phyloP scores from a whole-genome alignment of 92 coral and sea anemone species.

The Metridium senile region DNA sequence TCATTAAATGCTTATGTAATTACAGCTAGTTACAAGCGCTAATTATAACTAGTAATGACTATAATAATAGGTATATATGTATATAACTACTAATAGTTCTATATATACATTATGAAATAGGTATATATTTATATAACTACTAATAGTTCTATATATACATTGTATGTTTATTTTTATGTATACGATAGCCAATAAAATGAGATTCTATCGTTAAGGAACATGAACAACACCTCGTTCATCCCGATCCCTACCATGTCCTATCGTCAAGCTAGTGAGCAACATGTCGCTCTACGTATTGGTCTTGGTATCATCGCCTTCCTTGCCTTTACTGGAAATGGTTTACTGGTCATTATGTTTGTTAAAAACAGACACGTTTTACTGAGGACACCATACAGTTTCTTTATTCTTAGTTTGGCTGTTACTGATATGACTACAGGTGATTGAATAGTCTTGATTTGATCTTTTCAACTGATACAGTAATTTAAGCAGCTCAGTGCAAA shows the following conservation, averaged over 20 bases:
- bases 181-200: too few relatives aligned
- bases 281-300: conserved; percentile 47
- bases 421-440: conserved; percentile 81
- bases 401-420: conserved; percentile 64
- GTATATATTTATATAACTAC: too few relatives aligned
- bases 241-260: background rate
- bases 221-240: conserved; percentile 14
- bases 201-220: background rate
- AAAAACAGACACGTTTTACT: conserved; percentile 47
- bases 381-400: conserved; percentile 61
- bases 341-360: conserved; percentile 40
- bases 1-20: too few relatives aligned
- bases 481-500: too few relatives aligned
- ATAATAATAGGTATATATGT: too few relatives aligned
- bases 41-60: too few relatives aligned
- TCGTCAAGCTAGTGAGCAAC: conserved; percentile 48
- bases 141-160: too few relatives aligned
- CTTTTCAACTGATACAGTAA: background rate
- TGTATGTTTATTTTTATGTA: too few relatives aligned
- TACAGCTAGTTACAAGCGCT: too few relatives aligned
- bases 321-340: conserved; percentile 50
- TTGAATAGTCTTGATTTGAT: background rate
- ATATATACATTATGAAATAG: too few relatives aligned
- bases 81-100: too few relatives aligned
- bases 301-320: conserved; percentile 62